These are phyloP conservation scores for Gobionotothen gibberifrons DNA, from an alignment of 2,797 vertebrate species.

Conservation along the genomic window DNA sequence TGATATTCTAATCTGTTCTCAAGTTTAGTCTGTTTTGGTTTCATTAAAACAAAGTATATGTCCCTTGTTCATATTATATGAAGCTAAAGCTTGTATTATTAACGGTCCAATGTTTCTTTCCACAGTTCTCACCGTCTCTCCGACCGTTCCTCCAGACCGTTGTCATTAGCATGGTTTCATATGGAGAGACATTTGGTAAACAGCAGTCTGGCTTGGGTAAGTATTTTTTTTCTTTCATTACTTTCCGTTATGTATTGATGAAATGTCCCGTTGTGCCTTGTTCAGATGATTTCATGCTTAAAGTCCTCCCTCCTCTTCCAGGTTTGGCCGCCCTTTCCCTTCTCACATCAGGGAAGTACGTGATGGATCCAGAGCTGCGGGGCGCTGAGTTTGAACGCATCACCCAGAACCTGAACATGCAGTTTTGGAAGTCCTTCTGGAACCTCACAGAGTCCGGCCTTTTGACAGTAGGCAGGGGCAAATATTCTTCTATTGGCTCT, in stretches of 20 bases:
- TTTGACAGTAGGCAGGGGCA: slow-evolving; percentile 78
- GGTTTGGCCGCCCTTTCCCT: slow-evolving; percentile 83
- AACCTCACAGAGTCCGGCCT: slow-evolving; percentile 85
- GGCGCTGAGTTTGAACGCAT: slow-evolving; percentile 85
- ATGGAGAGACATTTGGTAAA: slow-evolving; percentile 83
- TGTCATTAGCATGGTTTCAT: slow-evolving; percentile 86
- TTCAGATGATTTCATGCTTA: not conserved
- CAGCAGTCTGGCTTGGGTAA: slow-evolving; percentile 81
- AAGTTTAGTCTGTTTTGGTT: not conserved
- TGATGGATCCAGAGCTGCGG: slow-evolving; percentile 84
- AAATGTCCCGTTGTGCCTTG: not conserved
- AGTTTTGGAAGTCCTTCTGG: slow-evolving; percentile 88
- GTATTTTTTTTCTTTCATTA: slow-evolving; percentile 8
- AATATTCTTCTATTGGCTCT: not conserved
- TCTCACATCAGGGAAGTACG: slow-evolving; percentile 85
- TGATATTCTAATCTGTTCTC: not conserved
- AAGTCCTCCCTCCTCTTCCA: slow-evolving; percentile 40
- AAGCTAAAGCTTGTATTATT: not conserved
- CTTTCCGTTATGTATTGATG: not conserved
- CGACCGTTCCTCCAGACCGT: slow-evolving; percentile 85
- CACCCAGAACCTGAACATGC: slow-evolving; percentile 85
- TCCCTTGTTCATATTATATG: not conserved
- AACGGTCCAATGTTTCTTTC: not conserved
- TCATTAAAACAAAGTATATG: not conserved
- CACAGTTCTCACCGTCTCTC: slow-evolving; percentile 81